These are phyloP conservation scores for Etia nguti DNA, from an alignment of 2,113 vertebrate species.

Conservation along the genomic window DNA sequence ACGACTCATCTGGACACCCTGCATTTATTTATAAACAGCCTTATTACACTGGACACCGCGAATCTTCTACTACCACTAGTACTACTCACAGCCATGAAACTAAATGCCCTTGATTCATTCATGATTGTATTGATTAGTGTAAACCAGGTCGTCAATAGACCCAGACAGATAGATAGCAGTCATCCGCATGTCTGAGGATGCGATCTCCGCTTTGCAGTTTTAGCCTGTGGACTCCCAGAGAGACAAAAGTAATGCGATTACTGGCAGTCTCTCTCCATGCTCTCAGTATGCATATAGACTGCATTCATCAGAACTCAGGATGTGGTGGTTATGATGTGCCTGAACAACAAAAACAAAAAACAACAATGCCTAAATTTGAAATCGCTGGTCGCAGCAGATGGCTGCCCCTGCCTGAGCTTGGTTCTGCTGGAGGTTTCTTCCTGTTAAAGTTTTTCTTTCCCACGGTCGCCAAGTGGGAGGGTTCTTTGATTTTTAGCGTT, in stretches of 20 bases:
- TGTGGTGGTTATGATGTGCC: background rate
- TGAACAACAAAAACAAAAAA: background rate
- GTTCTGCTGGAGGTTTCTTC: background rate
- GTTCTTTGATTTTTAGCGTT: background rate
- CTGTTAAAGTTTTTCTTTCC: background rate
- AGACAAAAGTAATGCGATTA: slow-evolving; percentile 27
- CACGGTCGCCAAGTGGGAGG: background rate
- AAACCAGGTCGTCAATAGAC: slow-evolving; percentile 42
- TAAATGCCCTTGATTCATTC: background rate
- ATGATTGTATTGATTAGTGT: slow-evolving; percentile 29
- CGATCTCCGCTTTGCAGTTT: background rate
- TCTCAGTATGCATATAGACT: background rate
- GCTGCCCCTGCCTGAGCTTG: background rate
- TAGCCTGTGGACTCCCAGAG: background rate
- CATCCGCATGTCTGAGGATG: slow-evolving; percentile 18
- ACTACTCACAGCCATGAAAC: background rate
- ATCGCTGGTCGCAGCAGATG: background rate
- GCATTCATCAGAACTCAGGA: background rate
- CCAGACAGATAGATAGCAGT: slow-evolving; percentile 46
- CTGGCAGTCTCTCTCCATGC: background rate
- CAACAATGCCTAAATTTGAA: background rate
- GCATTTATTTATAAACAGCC: background rate
- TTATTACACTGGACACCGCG: background rate
- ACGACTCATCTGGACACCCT: background rate
- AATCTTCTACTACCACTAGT: background rate